phyloP scores from a whole-genome alignment of 2,113 vertebrate species.

The Poeciliopsis occidentalis region DNA sequence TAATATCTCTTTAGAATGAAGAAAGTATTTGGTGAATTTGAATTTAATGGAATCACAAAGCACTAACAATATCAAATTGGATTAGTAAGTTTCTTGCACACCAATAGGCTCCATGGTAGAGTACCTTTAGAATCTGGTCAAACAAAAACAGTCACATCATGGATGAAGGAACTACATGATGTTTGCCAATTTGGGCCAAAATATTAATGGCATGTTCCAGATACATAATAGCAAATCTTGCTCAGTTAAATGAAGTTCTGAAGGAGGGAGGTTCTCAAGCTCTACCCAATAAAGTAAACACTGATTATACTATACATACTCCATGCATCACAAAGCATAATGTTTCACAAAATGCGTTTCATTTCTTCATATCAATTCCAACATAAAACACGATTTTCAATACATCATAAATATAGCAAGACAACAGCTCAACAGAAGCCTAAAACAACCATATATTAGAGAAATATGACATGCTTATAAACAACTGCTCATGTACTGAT shows the following conservation, averaged over 20 bases:
- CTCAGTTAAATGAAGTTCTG: neutral
- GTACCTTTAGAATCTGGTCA: neutral
- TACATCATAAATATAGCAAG: neutral
- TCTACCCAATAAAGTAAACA: neutral
- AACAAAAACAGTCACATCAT: neutral
- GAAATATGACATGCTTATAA: conserved; percentile 13
- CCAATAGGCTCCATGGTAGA: no score
- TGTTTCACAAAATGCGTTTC: neutral
- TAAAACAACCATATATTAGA: conserved; percentile 11
- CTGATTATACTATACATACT: neutral
- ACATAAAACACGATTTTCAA: neutral
- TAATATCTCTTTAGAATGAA: neutral
- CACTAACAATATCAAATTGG: neutral
- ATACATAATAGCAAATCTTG: neutral
- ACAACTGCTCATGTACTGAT: neutral
- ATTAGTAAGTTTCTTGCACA: neutral
- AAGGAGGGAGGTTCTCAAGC: neutral
- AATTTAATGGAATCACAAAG: neutral
- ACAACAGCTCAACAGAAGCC: neutral
- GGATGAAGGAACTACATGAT: neutral
- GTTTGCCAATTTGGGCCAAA: neutral
- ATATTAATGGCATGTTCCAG: neutral
- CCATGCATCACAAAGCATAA: neutral
- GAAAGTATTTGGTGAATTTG: neutral
- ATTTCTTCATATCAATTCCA: neutral